Percentiles rank a stretch among this genome's conserved stretches.
Evolutionary conservation across 2,888 invertebrate genomes (phyloP).

Genomic region (Timandra comae): DNA sequence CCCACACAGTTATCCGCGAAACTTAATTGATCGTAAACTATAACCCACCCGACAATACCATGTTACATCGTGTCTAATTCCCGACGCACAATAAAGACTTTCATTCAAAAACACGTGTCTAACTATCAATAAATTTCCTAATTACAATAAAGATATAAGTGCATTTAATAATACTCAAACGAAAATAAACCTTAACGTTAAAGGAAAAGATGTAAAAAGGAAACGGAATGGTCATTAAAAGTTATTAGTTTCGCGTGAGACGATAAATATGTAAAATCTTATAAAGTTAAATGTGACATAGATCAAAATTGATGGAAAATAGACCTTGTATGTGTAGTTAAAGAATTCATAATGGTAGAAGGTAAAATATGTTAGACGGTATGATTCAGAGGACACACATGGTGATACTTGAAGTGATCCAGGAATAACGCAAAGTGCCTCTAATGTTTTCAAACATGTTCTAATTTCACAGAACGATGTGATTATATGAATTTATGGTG

Average conservation of each 20-base stretch:
- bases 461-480: conserved; percentile 20
- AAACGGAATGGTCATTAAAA: no score
- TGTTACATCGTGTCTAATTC: no score
- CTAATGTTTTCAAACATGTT: conserved; percentile 22
- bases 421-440: conserved; percentile 23
- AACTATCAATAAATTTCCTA: no score
- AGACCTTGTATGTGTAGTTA: not conserved
- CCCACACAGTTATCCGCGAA: conserved; percentile 19
- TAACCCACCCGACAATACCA: not conserved
- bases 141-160: no score
- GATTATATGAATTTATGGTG: conserved; percentile 21
- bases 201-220: no score
- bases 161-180: no score
- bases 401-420: conserved; percentile 22
- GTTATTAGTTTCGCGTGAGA: no score
- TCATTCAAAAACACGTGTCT: no score
- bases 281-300: no score
- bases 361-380: not conserved
- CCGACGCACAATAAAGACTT: no score
- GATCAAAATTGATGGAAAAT: not conserved
- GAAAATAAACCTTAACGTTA: no score
- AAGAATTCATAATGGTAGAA: not conserved
- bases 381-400: conserved; percentile 24
- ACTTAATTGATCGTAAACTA: conserved; percentile 19
- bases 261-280: no score